Evolutionary conservation across 2,888 invertebrate species (phyloP).

Genomic region (Ectemnius lituratus): DNA sequence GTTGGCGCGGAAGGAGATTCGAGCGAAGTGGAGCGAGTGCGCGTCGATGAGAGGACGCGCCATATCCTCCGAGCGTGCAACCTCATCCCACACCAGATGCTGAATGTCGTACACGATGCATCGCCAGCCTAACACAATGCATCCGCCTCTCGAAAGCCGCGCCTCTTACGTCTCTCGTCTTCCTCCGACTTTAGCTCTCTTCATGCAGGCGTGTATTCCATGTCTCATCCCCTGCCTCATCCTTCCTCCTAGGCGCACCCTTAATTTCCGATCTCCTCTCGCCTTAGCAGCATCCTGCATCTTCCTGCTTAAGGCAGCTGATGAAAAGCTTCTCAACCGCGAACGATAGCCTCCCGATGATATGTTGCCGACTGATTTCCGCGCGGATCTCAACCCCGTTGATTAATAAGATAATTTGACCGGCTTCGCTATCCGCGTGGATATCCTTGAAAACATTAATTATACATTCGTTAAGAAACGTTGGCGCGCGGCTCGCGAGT

Average conservation of each 20-base stretch:
- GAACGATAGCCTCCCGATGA: no score
- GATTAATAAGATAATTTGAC: conserved; percentile 41
- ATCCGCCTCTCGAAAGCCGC: conserved; percentile 36
- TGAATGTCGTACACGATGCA: conserved; percentile 47
- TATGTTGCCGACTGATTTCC: no score
- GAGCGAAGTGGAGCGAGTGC: no score
- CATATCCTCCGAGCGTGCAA: conserved; percentile 2
- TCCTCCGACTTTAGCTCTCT: not conserved
- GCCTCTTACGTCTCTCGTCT: conserved; percentile 11
- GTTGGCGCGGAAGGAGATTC: conserved; percentile 25
- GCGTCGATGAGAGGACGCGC: conserved; percentile 9
- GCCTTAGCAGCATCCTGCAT: no score
- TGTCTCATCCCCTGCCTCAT: conserved; percentile 12
- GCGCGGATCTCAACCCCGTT: not conserved
- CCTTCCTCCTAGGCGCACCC: not conserved
- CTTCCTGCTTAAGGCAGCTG: no score
- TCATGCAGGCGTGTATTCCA: not conserved
- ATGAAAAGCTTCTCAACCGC: no score
- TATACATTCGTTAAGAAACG: conserved; percentile 44
- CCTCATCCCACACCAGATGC: conserved; percentile 9
- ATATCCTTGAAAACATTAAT: conserved; percentile 44
- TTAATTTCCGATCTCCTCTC: not conserved
- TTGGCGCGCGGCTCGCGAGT: conserved; percentile 32
- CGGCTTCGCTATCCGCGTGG: conserved; percentile 36
- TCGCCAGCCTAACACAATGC: conserved; percentile 58